Evolutionary conservation across 35 echinoderm and acorn worm genomes (phyloP).

Genomic region (Ophioderma brevispina): DNA sequence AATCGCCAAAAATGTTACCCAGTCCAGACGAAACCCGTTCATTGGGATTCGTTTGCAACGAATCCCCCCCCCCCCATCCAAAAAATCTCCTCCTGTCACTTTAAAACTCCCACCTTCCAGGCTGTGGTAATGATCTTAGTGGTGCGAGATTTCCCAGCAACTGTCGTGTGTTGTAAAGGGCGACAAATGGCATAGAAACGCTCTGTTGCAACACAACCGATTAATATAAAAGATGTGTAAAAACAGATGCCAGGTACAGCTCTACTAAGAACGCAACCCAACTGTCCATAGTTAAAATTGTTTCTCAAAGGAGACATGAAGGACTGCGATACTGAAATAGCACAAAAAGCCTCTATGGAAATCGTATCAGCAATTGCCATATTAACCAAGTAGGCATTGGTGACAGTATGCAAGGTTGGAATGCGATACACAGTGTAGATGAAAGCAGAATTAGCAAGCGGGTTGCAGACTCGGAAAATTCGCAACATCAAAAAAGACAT

Average conservation of each 20-base stretch:
- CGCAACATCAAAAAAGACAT: neutral
- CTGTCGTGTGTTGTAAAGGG: neutral
- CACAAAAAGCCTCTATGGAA: neutral
- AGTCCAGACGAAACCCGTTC: too few species aligned
- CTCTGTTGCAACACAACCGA: neutral
- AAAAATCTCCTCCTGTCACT: too few species aligned
- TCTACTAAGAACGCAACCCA: neutral
- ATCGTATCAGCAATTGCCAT: neutral
- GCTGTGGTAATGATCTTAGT: neutral
- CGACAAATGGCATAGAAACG: neutral
- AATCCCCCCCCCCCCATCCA: too few species aligned
- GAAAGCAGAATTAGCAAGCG: neutral
- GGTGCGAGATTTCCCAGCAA: neutral
- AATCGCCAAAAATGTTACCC: too few species aligned
- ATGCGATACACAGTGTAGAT: neutral
- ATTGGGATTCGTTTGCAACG: too few species aligned
- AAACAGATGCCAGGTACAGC: neutral
- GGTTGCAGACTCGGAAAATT: neutral
- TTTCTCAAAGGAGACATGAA: neutral
- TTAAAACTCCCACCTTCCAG: neutral
- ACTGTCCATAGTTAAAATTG: neutral
- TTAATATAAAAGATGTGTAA: neutral
- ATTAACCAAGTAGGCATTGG: neutral
- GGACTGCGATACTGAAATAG: neutral
- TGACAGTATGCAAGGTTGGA: neutral